phyloP scores from a whole-genome alignment of 2,113 vertebrate genomes.

The Varanus komodoensis region DNA sequence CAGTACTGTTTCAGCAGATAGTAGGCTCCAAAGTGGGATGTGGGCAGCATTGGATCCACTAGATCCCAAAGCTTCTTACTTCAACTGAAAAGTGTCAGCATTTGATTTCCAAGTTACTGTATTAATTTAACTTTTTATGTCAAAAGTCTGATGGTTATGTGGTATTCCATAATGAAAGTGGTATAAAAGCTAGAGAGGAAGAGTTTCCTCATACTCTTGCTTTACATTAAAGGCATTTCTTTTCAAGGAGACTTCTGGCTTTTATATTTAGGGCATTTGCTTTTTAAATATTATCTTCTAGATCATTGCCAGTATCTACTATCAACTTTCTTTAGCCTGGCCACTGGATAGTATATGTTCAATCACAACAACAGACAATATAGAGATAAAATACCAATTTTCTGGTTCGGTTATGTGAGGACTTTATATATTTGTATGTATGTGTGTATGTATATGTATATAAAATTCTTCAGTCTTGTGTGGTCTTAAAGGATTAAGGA shows the following conservation, averaged over 20 bases:
- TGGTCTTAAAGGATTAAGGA: background rate
- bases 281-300: constrained; percentile 45
- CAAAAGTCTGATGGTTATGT: background rate
- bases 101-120: too few relatives aligned
- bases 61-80: too few relatives aligned
- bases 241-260: constrained; percentile 24
- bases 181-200: constrained; percentile 9
- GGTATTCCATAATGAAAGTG: background rate
- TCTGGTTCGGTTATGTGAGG: background rate
- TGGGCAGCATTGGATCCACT: too few relatives aligned
- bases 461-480: background rate
- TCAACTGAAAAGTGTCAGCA: too few relatives aligned
- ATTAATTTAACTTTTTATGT: background rate
- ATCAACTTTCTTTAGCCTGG: constrained; percentile 18
- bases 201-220: constrained; percentile 21
- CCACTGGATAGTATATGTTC: background rate
- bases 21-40: too few relatives aligned
- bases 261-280: constrained; percentile 30
- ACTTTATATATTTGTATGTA: too few relatives aligned
- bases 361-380: background rate
- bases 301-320: constrained; percentile 41
- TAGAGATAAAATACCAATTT: background rate
- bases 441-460: too few relatives aligned
- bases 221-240: background rate
- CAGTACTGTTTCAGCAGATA: too few relatives aligned